phyloP scores from a whole-genome alignment of 2,113 vertebrate genomes.

The Alces alces region DNA sequence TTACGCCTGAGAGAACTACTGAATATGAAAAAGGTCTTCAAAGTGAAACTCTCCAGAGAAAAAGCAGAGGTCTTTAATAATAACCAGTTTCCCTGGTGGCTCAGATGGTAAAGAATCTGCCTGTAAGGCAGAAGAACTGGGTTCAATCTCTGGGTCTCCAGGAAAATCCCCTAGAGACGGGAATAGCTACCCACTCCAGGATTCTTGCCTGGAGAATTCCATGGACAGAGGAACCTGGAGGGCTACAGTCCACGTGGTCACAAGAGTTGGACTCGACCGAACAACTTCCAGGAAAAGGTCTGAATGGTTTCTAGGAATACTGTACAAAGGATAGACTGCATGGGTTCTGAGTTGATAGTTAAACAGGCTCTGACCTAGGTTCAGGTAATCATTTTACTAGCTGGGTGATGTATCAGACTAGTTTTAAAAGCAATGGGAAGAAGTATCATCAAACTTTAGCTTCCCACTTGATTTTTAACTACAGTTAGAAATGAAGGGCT shows the following conservation, averaged over 20 bases:
- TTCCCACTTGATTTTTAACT: neutral
- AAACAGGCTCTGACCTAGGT: neutral
- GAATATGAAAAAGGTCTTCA: neutral
- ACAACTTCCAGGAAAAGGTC: neutral
- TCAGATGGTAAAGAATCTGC: neutral
- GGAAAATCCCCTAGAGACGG: neutral
- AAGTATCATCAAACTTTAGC: neutral
- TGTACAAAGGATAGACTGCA: neutral
- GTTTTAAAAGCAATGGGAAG: neutral
- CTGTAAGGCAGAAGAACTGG: neutral
- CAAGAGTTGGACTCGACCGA: rapidly evolving
- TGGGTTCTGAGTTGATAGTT: neutral
- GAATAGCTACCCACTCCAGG: neutral
- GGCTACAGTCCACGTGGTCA: neutral
- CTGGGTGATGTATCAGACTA: neutral
- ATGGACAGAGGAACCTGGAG: neutral
- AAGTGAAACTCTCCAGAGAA: neutral
- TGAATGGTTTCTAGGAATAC: neutral
- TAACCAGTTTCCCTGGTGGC: neutral
- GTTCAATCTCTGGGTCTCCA: neutral
- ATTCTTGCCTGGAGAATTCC: neutral
- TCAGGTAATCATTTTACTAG: neutral
- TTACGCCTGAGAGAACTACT: neutral
- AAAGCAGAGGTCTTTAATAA: neutral
- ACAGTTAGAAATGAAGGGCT: neutral